Percentiles rank a stretch among this genome's conserved stretches.
Evolutionary conservation across 2,113 vertebrate species (phyloP).

Genomic region (Cynocephalus volans): DNA sequence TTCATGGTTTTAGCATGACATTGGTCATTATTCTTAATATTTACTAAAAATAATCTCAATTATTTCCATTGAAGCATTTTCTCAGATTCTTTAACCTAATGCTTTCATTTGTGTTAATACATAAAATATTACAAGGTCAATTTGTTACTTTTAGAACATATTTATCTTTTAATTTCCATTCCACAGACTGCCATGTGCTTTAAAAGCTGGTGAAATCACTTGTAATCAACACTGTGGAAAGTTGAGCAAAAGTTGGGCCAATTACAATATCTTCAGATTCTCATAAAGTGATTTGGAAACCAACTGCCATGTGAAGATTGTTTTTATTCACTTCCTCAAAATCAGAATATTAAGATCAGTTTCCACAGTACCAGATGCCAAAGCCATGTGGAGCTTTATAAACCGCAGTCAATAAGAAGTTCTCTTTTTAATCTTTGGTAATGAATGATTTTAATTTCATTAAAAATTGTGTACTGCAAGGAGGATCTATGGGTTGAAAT

Average conservation of each 20-base stretch:
- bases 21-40: conserved; percentile 25
- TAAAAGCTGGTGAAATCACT: not conserved
- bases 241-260: not conserved
- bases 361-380: conserved; percentile 10
- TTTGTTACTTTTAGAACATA: conserved; percentile 1
- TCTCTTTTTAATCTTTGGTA: conserved; percentile 25
- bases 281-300: conserved; percentile 43
- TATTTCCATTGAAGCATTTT: conserved; percentile 7
- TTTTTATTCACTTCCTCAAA: conserved; percentile 47
- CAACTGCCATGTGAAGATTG: conserved; percentile 24
- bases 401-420: not conserved
- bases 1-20: not conserved
- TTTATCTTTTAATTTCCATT: conserved; percentile 15
- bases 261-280: not conserved
- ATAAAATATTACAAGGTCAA: not conserved
- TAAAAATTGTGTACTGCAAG: not conserved
- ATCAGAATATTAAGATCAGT: conserved; percentile 51
- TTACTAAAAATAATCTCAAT: conserved; percentile 15
- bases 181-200: not conserved
- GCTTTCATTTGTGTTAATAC: not conserved
- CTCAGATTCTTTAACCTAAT: not conserved
- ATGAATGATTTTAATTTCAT: conserved; percentile 35
- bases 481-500: not conserved
- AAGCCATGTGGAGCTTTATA: conserved; percentile 14
- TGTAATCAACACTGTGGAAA: not conserved